Evolutionary conservation across 2,797 vertebrate genomes (phyloP).

Genomic region (Adelosebastes latens): DNA sequence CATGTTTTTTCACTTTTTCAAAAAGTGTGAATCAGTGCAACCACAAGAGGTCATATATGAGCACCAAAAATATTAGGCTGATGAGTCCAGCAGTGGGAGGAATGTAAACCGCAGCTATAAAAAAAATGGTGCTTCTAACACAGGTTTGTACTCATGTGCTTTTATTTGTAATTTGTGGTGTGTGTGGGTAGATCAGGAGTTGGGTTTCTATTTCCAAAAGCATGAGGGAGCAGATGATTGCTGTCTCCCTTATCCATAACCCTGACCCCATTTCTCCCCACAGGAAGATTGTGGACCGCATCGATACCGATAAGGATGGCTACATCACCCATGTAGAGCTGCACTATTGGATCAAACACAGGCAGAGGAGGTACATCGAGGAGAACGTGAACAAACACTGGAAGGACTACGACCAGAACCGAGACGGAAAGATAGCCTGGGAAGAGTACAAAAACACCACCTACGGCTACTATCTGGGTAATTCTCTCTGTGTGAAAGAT

Average conservation of each 20-base stretch:
- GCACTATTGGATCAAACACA: constrained; percentile 90
- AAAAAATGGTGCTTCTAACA: too few relatives aligned
- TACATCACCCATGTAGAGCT: constrained; percentile 87
- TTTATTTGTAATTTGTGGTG: too few relatives aligned
- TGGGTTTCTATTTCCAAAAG: background rate
- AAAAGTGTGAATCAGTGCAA: too few relatives aligned
- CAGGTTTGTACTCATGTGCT: too few relatives aligned
- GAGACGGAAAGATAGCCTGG: constrained; percentile 88
- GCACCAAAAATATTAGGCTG: too few relatives aligned
- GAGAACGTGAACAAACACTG: constrained; percentile 91
- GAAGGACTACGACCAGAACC: constrained; percentile 89
- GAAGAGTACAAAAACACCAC: constrained; percentile 91
- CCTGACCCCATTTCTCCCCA: background rate
- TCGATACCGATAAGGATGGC: constrained; percentile 87
- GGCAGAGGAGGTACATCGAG: constrained; percentile 90
- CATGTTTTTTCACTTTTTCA: too few relatives aligned
- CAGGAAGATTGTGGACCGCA: constrained; percentile 91
- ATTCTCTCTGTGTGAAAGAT: background rate
- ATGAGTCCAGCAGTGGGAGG: too few relatives aligned
- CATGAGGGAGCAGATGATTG: background rate
- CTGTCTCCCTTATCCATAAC: background rate
- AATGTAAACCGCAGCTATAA: too few relatives aligned
- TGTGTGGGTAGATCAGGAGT: background rate
- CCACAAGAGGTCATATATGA: too few relatives aligned
- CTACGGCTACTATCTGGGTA: constrained; percentile 89